phyloP scores from a whole-genome alignment of 2,113 vertebrate genomes.

The Grammomys surdaster region DNA sequence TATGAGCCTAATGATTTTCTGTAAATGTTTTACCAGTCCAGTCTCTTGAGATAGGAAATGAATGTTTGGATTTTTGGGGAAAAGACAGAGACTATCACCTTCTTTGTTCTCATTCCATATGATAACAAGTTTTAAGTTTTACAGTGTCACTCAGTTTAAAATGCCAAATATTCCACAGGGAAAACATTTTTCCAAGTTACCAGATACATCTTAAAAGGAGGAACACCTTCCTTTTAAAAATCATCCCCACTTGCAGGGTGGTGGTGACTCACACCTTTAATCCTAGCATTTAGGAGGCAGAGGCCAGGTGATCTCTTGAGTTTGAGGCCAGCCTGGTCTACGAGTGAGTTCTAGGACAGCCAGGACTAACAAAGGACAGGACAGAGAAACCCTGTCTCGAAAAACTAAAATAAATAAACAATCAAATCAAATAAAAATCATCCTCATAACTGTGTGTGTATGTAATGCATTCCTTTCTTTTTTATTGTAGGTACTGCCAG shows the following conservation, averaged over 20 bases:
- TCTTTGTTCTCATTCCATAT: conserved; percentile 13
- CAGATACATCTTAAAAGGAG: conserved; percentile 22
- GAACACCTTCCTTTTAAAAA: background rate
- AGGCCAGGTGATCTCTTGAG: background rate
- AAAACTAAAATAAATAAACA: background rate
- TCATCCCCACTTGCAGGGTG: background rate
- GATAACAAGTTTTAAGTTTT: background rate
- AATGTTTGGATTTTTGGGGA: background rate
- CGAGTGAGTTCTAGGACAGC: background rate
- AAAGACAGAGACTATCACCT: background rate
- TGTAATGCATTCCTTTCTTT: conserved; percentile 74
- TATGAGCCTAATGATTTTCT: background rate
- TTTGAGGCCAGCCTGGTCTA: background rate
- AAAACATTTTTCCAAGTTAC: background rate
- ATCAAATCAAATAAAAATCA: background rate
- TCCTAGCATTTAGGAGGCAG: background rate
- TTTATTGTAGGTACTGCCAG: conserved; percentile 91
- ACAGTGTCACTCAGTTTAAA: background rate
- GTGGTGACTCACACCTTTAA: background rate
- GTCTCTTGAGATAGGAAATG: background rate
- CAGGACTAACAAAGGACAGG: background rate
- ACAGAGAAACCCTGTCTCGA: background rate
- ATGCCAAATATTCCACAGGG: background rate
- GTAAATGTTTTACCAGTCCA: background rate
- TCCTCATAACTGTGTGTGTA: background rate